Evolutionary conservation across 2,113 vertebrate species (phyloP), one percentile per base, ranked within the genome.

Genomic region (Platysteira castanea): DNA sequence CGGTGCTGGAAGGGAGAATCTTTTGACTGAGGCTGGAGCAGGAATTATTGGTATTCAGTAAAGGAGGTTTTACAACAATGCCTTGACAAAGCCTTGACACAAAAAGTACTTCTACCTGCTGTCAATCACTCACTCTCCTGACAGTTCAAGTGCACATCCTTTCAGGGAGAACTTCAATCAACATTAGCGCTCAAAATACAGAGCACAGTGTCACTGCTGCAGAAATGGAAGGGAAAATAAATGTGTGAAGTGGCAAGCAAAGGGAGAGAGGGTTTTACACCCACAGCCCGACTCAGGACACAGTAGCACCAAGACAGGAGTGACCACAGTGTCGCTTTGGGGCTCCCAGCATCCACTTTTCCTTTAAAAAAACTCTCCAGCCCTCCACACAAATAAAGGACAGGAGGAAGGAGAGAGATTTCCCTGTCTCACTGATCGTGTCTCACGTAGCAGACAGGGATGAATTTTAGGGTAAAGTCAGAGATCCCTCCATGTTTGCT

Each of bases 51-150:
- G 93, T 50, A 93, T 96, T 97, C 97, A 92, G 94, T 6, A 63
- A 92, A 89, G 90, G 14, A 64, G 96, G 49, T 81, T 95, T 96
- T 64, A 87, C 82, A 93, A 94, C 93, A 96, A 97, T 79, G 93
- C 86, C 85, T 85, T 97, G 95, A 98, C 97, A 98, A 97, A 98
- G 93, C 98, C 98, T 98, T 98, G 98, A 98, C 98, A 98, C 96
- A 95, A 94, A 91, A 89, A 96, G 97, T 97, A 92, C 96, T 95
- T 91, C 41, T 59, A 86, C 46, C 87, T 77, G 89, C 96, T 96
- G 97, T 96, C 97, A 97, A 97, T 98, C 98, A 97, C 77, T 97
- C 92, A 71, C 91, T 94, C 91, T 96, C 85, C 79, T 97, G 97
- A 97, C 97, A 97, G 95, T 96, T 98, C 98, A 98, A 98, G 97